Conservation (phyloP, 2,113 vertebrate species). For the Lepisosteus osseus region DNA sequence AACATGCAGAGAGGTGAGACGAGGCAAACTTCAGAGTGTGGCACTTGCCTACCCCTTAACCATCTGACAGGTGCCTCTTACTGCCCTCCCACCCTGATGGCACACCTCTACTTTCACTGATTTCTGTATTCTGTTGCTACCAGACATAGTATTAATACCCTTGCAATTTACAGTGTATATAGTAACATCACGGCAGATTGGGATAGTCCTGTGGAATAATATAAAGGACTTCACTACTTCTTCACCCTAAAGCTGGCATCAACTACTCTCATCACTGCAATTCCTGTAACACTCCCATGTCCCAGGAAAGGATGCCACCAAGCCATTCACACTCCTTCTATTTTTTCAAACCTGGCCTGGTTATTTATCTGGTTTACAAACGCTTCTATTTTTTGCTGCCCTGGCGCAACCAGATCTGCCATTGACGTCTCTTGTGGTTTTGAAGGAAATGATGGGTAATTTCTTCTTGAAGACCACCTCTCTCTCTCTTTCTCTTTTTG, state of each 20-base stretch:
- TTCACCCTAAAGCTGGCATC: constrained; percentile 1
- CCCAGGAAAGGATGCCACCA: neutral
- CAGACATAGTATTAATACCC: no score
- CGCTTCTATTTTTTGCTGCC: neutral
- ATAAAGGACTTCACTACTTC: neutral
- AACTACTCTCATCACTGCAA: neutral
- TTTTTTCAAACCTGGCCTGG: neutral
- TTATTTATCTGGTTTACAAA: neutral
- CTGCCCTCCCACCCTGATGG: neutral
- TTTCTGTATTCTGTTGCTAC: no score
- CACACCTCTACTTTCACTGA: no score
- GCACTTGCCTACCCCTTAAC: no score
- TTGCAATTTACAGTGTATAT: no score
- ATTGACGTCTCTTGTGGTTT: constrained; percentile 5
- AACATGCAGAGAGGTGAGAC: no score
- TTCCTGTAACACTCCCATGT: neutral
- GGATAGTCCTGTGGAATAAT: no score
- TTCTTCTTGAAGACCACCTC: neutral
- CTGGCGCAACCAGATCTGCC: neutral
- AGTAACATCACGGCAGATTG: no score
- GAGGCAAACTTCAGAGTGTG: no score
- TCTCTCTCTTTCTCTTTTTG: neutral
- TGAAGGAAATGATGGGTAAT: neutral
- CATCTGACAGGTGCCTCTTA: neutral
- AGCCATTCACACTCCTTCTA: neutral